Evolutionary conservation across 2,797 vertebrate genomes (phyloP).

Genomic region (Nannoperca obscura): DNA sequence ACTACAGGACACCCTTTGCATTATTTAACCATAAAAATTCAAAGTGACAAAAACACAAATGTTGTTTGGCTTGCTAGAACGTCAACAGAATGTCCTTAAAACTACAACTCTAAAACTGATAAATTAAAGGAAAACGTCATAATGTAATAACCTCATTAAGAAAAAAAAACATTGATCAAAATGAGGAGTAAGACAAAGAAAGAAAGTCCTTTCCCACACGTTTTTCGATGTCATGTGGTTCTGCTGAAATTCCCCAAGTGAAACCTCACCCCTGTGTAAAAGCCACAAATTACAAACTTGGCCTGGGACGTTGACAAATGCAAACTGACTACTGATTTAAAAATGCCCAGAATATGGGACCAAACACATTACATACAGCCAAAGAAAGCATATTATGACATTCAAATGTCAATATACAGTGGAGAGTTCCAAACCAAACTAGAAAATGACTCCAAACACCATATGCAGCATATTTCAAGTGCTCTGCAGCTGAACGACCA

Average conservation of each 20-base stretch:
- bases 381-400: not conserved
- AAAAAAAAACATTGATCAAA: too few species aligned
- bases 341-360: not conserved
- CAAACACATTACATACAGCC: not conserved
- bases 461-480: not conserved
- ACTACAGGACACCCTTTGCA: not conserved
- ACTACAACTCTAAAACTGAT: not conserved
- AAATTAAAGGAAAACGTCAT: not conserved
- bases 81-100: not conserved
- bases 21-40: not conserved
- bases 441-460: not conserved
- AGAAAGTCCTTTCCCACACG: not conserved
- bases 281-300: constrained; percentile 8
- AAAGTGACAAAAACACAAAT: not conserved
- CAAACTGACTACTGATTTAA: not conserved
- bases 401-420: not conserved
- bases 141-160: not conserved
- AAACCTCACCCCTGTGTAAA: not conserved
- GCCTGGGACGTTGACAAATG: not conserved
- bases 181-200: not conserved
- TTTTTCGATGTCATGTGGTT: constrained; percentile 7
- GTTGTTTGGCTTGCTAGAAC: not conserved
- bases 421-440: constrained; percentile 18
- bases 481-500: constrained; percentile 14
- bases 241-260: not conserved